Percentiles rank a stretch among this genome's conserved stretches.
Evolutionary conservation across 2,797 vertebrate genomes (phyloP).

Genomic region (Momotus momota): DNA sequence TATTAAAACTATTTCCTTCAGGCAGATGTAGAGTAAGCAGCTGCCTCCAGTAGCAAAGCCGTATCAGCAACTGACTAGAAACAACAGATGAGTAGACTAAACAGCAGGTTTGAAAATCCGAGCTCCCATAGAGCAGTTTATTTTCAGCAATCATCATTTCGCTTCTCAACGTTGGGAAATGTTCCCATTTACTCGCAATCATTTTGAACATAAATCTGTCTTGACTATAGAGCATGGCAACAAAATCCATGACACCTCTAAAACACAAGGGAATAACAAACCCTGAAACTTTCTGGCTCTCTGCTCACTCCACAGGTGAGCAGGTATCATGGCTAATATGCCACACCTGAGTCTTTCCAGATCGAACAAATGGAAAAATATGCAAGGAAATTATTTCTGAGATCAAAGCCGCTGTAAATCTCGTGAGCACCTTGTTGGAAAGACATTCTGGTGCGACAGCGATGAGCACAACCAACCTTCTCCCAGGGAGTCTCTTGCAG

Average conservation of each 20-base stretch:
- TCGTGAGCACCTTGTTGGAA: neutral
- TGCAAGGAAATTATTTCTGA: neutral
- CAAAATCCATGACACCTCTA: neutral
- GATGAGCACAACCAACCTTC: neutral
- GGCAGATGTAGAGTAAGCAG: neutral
- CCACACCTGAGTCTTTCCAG: neutral
- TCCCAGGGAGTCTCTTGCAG: neutral
- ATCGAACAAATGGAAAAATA: neutral
- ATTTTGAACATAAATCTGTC: neutral
- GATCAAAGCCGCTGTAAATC: neutral
- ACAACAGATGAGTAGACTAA: neutral
- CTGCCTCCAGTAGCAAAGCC: neutral
- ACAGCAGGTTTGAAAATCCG: slow-evolving; percentile 14
- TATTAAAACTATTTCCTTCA: neutral
- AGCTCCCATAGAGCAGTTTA: neutral
- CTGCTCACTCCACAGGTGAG: neutral
- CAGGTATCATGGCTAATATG: neutral
- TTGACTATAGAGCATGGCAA: neutral
- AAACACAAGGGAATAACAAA: neutral
- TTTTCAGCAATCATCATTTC: slow-evolving; percentile 4
- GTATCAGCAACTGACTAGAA: neutral
- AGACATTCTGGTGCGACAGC: neutral
- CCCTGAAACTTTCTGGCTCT: neutral
- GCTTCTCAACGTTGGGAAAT: neutral
- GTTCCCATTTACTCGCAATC: neutral